phyloP scores from a whole-genome alignment of 1,140 invertebrate genomes.

The Dinoponera quadriceps region DNA sequence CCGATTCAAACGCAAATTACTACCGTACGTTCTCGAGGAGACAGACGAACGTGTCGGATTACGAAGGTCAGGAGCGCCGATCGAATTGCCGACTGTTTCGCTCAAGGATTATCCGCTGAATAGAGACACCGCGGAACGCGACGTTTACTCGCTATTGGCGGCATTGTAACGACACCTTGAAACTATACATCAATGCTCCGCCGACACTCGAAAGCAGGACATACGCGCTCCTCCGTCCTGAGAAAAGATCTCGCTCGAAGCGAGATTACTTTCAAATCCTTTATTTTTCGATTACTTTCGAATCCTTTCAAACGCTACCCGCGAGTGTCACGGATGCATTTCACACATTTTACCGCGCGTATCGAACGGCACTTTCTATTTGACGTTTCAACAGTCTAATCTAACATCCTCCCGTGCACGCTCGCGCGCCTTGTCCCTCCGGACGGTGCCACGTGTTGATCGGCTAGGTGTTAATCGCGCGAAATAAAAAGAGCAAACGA shows the following conservation, averaged over 20 bases:
- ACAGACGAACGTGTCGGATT: conserved; percentile 38
- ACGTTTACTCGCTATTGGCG: neutral
- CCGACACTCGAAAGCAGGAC: neutral
- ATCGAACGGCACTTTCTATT: no score
- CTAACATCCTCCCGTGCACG: no score
- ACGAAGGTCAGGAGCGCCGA: conserved; percentile 38
- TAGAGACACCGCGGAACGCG: conserved; percentile 15
- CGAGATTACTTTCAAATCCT: no score
- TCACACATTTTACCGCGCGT: no score
- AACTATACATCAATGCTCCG: neutral
- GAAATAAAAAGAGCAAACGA: conserved; percentile 1
- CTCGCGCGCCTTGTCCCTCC: neutral
- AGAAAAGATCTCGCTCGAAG: neutral
- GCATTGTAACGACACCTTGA: neutral
- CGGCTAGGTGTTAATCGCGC: neutral
- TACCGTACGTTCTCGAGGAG: conserved; percentile 9
- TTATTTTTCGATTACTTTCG: no score
- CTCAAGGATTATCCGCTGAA: conserved; percentile 54
- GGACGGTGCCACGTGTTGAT: neutral
- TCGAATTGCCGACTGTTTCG: conserved; percentile 26
- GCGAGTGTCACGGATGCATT: no score
- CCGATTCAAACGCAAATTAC: conserved; percentile 53
- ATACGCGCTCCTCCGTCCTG: no score
- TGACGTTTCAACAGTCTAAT: no score
- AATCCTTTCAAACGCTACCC: no score